Percentiles rank a stretch among this genome's conserved stretches.
These are phyloP conservation scores for Bostrychus sinensis DNA, from an alignment of 2,113 vertebrate species.

Conservation along the genomic window DNA sequence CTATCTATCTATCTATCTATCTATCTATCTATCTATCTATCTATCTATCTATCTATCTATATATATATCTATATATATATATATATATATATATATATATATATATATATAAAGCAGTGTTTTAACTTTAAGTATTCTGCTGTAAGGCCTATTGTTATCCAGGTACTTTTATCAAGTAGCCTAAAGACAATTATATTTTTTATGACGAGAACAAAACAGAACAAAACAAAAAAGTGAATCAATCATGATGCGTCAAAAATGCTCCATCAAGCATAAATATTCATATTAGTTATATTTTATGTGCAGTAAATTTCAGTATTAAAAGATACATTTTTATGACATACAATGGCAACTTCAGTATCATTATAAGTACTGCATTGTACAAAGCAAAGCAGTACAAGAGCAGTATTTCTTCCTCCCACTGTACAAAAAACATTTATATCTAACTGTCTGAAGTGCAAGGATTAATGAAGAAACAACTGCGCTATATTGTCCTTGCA, in stretches of 20 bases:
- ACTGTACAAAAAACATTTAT: conserved; percentile 24
- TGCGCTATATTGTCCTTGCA: conserved; percentile 9
- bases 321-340: conserved; percentile 40
- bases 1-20: too few relatives aligned
- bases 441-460: conserved; percentile 66
- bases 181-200: too few relatives aligned
- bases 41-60: too few relatives aligned
- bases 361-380: conserved; percentile 51
- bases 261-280: conserved; percentile 20
- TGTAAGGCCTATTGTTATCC: too few relatives aligned
- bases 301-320: conserved; percentile 26
- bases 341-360: conserved; percentile 28
- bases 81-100: too few relatives aligned
- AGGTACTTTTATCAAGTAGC: too few relatives aligned
- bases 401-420: conserved; percentile 18
- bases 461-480: conserved; percentile 20
- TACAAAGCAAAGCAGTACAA: conserved; percentile 40
- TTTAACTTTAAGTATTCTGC: not conserved
- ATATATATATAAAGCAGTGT: too few relatives aligned
- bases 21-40: too few relatives aligned
- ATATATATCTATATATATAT: too few relatives aligned
- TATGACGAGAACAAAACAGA: too few relatives aligned
- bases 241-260: conserved; percentile 4
- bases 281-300: conserved; percentile 39
- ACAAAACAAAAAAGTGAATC: conserved; percentile 14